Evolutionary conservation across 2,888 invertebrate genomes (phyloP).

Genomic region (Argyra leucocephala): DNA sequence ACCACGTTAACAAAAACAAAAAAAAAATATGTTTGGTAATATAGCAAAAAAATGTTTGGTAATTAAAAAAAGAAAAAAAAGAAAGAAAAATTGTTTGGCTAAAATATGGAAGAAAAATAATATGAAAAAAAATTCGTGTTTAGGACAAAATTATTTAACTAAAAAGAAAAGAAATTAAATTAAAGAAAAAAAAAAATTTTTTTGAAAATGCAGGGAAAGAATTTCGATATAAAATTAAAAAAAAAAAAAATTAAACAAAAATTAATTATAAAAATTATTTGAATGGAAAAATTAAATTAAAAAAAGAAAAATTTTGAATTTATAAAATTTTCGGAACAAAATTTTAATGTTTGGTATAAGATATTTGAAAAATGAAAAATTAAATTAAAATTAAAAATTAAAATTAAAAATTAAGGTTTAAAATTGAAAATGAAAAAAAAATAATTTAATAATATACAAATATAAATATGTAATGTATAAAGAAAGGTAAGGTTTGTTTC

Average conservation of each 20-base stretch:
- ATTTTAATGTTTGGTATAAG: conserved; percentile 3
- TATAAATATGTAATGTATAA: neutral
- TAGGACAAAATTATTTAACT: neutral
- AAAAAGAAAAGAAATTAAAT: neutral
- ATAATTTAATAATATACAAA: neutral
- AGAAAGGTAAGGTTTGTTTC: conserved; percentile 3
- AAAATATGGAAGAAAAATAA: neutral
- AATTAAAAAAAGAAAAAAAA: neutral
- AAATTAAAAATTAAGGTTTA: neutral
- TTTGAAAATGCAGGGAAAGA: conserved; percentile 3
- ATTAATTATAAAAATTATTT: neutral
- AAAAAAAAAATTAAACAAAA: too few relatives aligned
- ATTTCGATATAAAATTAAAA: neutral
- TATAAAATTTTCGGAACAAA: neutral
- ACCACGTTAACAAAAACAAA: neutral
- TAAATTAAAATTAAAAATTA: neutral
- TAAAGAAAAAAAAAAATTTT: neutral
- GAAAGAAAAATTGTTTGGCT: neutral
- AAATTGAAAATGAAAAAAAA: neutral
- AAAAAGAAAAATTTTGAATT: neutral
- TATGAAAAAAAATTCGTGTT: neutral
- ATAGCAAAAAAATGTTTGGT: neutral
- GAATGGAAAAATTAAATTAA: neutral
- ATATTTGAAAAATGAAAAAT: neutral
- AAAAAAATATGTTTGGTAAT: neutral